Evolutionary conservation across 2,888 invertebrate species (phyloP).

Genomic region (Drosophila antonietae): DNA sequence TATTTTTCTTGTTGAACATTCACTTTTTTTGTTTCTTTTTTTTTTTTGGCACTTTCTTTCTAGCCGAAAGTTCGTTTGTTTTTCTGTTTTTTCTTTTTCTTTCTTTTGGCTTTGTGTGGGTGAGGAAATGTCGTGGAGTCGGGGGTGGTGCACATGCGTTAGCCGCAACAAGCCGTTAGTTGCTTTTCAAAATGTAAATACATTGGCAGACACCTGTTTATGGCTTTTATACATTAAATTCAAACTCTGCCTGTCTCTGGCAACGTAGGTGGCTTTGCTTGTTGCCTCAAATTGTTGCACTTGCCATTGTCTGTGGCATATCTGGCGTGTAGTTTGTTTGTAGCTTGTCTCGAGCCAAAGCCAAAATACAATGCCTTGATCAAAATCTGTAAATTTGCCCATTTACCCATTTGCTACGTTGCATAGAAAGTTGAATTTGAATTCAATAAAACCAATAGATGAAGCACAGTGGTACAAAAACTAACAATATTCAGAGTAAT

Average conservation of each 20-base stretch:
- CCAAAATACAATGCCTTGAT: slow-evolving; percentile 59
- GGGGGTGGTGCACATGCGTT: slow-evolving; percentile 39
- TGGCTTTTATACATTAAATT: slow-evolving; percentile 38
- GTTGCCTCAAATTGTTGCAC: slow-evolving; percentile 74
- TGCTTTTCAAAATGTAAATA: slow-evolving; percentile 59
- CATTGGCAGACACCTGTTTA: slow-evolving; percentile 73
- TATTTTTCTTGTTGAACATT: slow-evolving; percentile 53
- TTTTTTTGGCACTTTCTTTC: slow-evolving; percentile 71
- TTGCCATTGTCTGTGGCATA: slow-evolving; percentile 56
- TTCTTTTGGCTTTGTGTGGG: slow-evolving; percentile 51
- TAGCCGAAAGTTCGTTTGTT: slow-evolving; percentile 62
- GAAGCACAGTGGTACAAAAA: slow-evolving; percentile 36
- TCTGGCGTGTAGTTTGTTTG: slow-evolving; percentile 51
- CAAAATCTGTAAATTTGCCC: slow-evolving; percentile 68
- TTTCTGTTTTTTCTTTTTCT: slow-evolving; percentile 36
- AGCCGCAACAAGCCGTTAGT: slow-evolving; percentile 43
- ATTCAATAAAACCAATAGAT: slow-evolving; percentile 55
- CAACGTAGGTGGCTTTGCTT: slow-evolving; percentile 68
- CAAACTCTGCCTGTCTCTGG: slow-evolving; percentile 11
- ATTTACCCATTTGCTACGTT: slow-evolving; percentile 62
- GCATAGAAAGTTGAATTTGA: slow-evolving; percentile 70
- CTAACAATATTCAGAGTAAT: not conserved
- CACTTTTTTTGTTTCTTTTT: slow-evolving; percentile 55
- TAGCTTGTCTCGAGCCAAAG: slow-evolving; percentile 56
- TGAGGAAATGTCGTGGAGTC: slow-evolving; percentile 22